phyloP scores from a whole-genome alignment of 1,140 invertebrate genomes.

The Diabrotica undecimpunctata region DNA sequence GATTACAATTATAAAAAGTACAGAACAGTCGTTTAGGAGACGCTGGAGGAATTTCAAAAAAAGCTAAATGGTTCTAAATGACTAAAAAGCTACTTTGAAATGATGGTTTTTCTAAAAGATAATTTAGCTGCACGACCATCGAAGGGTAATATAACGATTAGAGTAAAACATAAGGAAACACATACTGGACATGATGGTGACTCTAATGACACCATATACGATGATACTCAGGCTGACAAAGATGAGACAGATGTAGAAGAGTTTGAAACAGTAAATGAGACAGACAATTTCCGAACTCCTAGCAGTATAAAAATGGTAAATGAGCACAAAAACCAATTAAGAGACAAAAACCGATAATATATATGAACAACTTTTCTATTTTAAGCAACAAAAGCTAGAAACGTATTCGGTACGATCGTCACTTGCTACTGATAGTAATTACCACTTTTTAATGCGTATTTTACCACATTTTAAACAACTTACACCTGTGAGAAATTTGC shows the following conservation, averaged over 20 bases:
- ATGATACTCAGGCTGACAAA: slow-evolving; percentile 4
- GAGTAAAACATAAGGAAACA: neutral
- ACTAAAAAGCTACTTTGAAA: neutral
- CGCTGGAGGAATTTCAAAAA: neutral
- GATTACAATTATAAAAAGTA: no score
- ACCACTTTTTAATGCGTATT: no score
- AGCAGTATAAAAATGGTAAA: neutral
- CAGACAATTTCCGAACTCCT: neutral
- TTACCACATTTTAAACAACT: no score
- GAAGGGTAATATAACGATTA: neutral
- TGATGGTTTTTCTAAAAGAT: neutral
- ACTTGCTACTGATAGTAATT: no score
- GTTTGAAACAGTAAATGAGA: no score
- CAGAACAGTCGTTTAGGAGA: neutral
- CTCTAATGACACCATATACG: neutral
- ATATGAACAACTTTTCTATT: no score
- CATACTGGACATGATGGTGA: slow-evolving; percentile 2
- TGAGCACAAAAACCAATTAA: neutral
- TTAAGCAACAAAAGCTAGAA: no score
- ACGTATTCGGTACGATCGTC: no score
- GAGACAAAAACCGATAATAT: no score
- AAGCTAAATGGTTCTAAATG: neutral
- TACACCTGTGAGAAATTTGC: no score
- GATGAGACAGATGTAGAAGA: neutral
- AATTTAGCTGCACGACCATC: neutral